These are phyloP conservation scores for Falcaria lacertinaria DNA, from an alignment of 2,888 invertebrate species.

Conservation along the genomic window DNA sequence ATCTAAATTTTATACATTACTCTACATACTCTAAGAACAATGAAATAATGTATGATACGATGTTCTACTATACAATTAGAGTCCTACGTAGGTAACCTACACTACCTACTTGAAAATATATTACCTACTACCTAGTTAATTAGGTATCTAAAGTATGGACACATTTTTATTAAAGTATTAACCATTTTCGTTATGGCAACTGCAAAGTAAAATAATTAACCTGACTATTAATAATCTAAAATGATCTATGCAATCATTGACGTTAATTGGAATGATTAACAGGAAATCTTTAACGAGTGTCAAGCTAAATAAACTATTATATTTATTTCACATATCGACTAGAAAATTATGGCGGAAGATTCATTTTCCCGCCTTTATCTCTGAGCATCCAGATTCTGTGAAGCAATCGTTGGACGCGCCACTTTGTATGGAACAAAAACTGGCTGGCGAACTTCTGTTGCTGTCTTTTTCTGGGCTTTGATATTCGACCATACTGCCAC, in stretches of 20 bases:
- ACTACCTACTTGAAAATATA: too few relatives aligned
- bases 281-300: neutral
- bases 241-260: neutral
- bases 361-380: constrained; percentile 65
- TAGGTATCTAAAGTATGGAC: constrained; percentile 1
- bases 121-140: neutral
- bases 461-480: constrained; percentile 54
- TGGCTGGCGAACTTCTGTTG: constrained; percentile 68
- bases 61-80: too few relatives aligned
- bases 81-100: too few relatives aligned
- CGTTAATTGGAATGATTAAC: neutral
- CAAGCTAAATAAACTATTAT: neutral
- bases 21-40: too few relatives aligned
- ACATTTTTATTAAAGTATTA: neutral
- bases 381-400: constrained; percentile 54
- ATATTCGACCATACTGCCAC: constrained; percentile 78
- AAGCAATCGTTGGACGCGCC: constrained; percentile 64
- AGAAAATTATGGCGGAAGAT: constrained; percentile 6
- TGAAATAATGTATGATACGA: too few relatives aligned
- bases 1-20: constrained; percentile 5
- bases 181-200: neutral
- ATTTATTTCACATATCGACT: constrained; percentile 12
- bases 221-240: neutral
- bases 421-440: constrained; percentile 67
- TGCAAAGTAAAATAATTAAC: neutral